Evolutionary conservation across 2,797 vertebrate genomes (phyloP).

Genomic region (Paratrypauchen microcephalus): DNA sequence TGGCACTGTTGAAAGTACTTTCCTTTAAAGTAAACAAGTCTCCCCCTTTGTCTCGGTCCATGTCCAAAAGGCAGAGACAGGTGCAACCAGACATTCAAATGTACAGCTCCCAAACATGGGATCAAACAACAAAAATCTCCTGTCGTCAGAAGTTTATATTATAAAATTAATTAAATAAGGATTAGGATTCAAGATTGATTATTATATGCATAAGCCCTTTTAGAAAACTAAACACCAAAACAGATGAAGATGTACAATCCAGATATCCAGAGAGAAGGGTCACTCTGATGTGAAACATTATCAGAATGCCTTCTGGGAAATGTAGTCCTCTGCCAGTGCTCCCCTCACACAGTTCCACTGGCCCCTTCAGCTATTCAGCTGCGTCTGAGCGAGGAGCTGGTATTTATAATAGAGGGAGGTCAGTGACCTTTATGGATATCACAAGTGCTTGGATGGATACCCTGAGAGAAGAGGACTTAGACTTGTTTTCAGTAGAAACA

Average conservation of each 20-base stretch:
- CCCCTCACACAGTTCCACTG: background rate
- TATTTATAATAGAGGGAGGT: background rate
- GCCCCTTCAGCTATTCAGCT: background rate
- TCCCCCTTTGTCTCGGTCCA: constrained; percentile 34
- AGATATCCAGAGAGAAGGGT: constrained; percentile 36
- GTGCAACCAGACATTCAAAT: constrained; percentile 75
- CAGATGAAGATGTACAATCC: constrained; percentile 65
- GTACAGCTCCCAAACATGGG: constrained; percentile 68
- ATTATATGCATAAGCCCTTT: constrained; percentile 79
- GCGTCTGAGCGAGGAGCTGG: background rate
- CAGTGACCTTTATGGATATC: constrained; percentile 61
- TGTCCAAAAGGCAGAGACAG: constrained; percentile 70
- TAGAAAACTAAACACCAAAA: constrained; percentile 65
- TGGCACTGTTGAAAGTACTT: constrained; percentile 78
- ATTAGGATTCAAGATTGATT: constrained; percentile 62
- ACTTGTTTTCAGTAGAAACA: constrained; percentile 70
- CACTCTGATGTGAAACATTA: constrained; percentile 23
- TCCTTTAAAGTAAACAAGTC: constrained; percentile 44
- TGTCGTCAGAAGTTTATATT: constrained; percentile 51
- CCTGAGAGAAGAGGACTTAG: constrained; percentile 78
- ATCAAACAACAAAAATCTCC: constrained; percentile 48
- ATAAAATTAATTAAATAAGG: constrained; percentile 65
- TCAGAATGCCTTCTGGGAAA: constrained; percentile 36
- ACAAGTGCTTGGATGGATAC: constrained; percentile 73
- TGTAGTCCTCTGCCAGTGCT: constrained; percentile 10